phyloP scores from a whole-genome alignment of 2,113 vertebrate genomes.

The Platysteira castanea region DNA sequence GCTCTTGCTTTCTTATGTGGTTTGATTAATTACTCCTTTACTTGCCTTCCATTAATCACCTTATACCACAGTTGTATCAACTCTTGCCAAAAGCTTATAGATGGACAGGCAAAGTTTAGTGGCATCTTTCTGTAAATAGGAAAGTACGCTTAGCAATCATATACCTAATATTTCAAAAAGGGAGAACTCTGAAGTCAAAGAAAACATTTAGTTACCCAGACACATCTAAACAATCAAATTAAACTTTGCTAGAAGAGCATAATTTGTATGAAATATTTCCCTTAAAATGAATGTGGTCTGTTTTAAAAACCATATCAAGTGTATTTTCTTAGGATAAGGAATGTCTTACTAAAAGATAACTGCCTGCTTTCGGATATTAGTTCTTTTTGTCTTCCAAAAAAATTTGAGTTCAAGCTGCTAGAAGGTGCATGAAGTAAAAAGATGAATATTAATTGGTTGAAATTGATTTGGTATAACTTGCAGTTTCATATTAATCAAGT shows the following conservation, averaged over 20 bases:
- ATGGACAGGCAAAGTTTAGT: slow-evolving; percentile 43
- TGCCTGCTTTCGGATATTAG: not conserved
- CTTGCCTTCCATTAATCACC: slow-evolving; percentile 73
- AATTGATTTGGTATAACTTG: not conserved
- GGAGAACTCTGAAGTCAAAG: slow-evolving; percentile 7
- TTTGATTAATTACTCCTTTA: slow-evolving; percentile 72
- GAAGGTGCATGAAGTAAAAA: not conserved
- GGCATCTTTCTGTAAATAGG: slow-evolving; percentile 17
- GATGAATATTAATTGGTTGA: not conserved
- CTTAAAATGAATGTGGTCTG: not conserved
- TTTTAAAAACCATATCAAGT: not conserved
- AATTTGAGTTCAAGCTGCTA: not conserved
- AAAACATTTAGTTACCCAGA: not conserved
- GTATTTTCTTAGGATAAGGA: not conserved
- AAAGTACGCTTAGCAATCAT: not conserved
- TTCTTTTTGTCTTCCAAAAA: not conserved
- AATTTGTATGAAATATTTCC: not conserved
- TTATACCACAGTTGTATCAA: slow-evolving; percentile 53
- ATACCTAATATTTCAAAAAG: slow-evolving; percentile 47
- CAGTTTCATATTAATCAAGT: not conserved
- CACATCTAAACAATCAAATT: not conserved
- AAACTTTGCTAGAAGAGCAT: not conserved
- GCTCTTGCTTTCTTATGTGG: slow-evolving; percentile 44
- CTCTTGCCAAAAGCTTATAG: slow-evolving; percentile 50
- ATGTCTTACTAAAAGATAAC: not conserved